Evolutionary conservation across 2,113 vertebrate species (phyloP), one percentile per base, ranked within the genome.

Genomic region (Cynopterus brachyotis): DNA sequence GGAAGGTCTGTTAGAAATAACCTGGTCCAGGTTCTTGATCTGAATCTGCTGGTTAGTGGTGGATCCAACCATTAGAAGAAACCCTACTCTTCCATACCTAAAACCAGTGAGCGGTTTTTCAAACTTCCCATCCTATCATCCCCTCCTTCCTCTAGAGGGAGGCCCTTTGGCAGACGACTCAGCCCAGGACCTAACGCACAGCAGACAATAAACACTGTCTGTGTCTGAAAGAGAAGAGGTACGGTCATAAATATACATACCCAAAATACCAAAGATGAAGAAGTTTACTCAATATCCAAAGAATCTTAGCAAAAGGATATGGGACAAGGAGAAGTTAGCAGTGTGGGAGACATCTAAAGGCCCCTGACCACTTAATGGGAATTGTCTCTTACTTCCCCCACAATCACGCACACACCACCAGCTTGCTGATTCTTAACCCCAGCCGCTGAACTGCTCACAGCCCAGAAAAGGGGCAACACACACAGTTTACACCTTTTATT

Each of bases 401-500:
- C 35, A 89, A 90, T 40, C 72, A 79, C 16, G 32, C 45, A 90
- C 32, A 75, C 42, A 94, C 55, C 42, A 89, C 67, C 84, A 70
- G 72, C 10, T 32, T 12, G 40, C n/a, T 62, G 73, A 85, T 89
- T 93, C 95, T 93, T 96, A 91, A 89, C 55, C 89, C 83, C 55
- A 91, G 67, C 87, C 83, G 84, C 75, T 94, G 67, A 96, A 79
- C 91, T 94, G 85, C 69, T 57, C 60, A 75, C 47, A 45, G 76
- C 60, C 94, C 92, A 96, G 84, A 91, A 95, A 97, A 94, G 64
- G 62, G 72, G 45, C 40, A 85, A 97, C 73, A 82, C 40, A 95
- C 45, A 97, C 78, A 97, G 81, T 97, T 97, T 96, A 93, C 94
- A 96, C 84, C 94, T 97, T 97, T 96, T 95, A 97, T 97, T 97